Evolutionary conservation across 2,113 vertebrate genomes (phyloP).

Genomic region (Enhydra lutris): DNA sequence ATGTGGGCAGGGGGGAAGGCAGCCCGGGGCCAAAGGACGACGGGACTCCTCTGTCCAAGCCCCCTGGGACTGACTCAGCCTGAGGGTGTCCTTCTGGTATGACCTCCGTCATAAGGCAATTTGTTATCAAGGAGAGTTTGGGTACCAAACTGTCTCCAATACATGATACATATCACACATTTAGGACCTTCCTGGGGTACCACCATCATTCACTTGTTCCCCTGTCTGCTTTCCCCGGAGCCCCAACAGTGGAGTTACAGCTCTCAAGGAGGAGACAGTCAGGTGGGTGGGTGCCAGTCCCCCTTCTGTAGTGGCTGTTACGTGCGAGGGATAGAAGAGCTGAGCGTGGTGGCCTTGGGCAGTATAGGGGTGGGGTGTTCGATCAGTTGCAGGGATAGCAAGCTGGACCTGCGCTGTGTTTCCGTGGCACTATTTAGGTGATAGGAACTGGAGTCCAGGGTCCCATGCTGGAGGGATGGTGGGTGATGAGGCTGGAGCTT

Average conservation of each 20-base stretch:
- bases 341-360: background rate
- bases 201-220: background rate
- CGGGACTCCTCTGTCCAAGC: background rate
- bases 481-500: background rate
- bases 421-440: background rate
- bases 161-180: fast-evolving
- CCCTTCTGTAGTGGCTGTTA: background rate
- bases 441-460: background rate
- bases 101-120: background rate
- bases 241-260: background rate
- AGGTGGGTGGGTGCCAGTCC: background rate
- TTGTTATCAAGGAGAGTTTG: background rate
- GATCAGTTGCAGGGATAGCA: background rate
- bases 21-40: background rate
- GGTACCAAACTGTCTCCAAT: background rate
- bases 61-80: background rate
- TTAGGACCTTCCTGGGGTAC: too few relatives aligned
- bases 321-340: background rate
- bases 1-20: background rate
- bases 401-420: background rate
- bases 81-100: background rate
- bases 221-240: background rate
- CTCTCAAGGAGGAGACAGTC: background rate
- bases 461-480: background rate
- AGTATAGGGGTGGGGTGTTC: background rate